Conservation (phyloP, 2,113 vertebrate genomes). For the Albula glossodonta region DNA sequence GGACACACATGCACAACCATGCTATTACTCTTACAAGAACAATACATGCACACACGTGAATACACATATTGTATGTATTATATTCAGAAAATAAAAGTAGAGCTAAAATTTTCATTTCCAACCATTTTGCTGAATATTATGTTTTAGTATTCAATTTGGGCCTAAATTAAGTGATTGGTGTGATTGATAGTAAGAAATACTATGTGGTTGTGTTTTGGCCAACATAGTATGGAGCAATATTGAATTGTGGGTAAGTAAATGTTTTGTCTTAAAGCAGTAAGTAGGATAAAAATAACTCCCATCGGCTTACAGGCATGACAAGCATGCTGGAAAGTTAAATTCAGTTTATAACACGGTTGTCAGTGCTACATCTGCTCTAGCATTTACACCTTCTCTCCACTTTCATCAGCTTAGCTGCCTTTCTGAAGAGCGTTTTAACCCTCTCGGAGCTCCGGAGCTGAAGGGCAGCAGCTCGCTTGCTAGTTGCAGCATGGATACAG, state of each 20-base stretch:
- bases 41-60: neutral
- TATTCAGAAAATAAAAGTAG: neutral
- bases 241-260: neutral
- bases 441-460: neutral
- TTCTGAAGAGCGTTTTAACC: constrained; percentile 14
- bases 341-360: constrained; percentile 30
- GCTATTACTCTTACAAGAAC: too few relatives aligned
- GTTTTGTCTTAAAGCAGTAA: neutral
- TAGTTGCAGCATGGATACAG: neutral
- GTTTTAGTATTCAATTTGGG: constrained; percentile 14
- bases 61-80: neutral
- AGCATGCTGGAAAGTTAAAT: constrained; percentile 17
- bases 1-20: neutral
- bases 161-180: neutral
- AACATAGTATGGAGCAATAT: neutral
- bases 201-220: neutral
- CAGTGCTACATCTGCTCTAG: constrained; percentile 16
- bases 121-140: constrained; percentile 10
- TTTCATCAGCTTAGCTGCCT: constrained; percentile 19
- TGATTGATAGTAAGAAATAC: neutral
- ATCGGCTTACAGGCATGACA: constrained; percentile 6
- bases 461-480: neutral
- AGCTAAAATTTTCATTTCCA: neutral
- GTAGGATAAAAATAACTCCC: constrained; percentile 12
- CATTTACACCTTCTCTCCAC: constrained; percentile 14